Percentiles rank a stretch among this genome's conserved stretches.
Evolutionary conservation across 2,797 vertebrate genomes (phyloP).

Genomic region (Vipera latastei): DNA sequence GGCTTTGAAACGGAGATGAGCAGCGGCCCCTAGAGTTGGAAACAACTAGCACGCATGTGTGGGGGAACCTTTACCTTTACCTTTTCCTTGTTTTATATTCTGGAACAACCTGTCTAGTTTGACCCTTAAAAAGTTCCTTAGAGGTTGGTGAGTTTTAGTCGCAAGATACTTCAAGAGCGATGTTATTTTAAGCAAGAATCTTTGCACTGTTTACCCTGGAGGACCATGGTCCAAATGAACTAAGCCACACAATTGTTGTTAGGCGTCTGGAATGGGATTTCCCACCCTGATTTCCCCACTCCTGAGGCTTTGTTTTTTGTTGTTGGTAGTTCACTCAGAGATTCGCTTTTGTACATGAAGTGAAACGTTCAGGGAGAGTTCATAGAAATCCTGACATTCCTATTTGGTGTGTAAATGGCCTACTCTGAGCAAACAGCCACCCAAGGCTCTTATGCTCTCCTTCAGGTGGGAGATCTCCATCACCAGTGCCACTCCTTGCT

Average conservation of each 20-base stretch:
- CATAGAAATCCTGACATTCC: conserved; percentile 71
- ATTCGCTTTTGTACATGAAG: conserved; percentile 61
- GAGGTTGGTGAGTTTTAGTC: background rate
- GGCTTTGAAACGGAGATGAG: too few relatives aligned
- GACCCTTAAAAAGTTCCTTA: background rate
- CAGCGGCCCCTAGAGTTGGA: too few relatives aligned
- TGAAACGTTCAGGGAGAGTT: conserved; percentile 62
- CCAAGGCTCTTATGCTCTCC: conserved; percentile 40
- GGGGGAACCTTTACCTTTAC: too few relatives aligned
- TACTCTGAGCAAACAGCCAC: conserved; percentile 57
- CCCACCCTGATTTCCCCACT: background rate
- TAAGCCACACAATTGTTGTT: background rate
- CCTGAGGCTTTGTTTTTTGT: conserved; percentile 31
- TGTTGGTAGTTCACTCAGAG: conserved; percentile 6
- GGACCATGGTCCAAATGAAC: background rate
- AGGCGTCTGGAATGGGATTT: conserved; percentile 32
- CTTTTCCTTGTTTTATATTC: background rate
- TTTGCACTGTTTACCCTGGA: conserved; percentile 1
- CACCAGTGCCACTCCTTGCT: conserved; percentile 63
- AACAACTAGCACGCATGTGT: too few relatives aligned
- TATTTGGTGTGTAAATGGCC: conserved; percentile 57
- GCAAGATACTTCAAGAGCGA: background rate
- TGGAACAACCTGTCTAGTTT: background rate
- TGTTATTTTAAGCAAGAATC: background rate
- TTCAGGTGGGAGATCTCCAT: conserved; percentile 39